Base-by-base conservation (phyloP, 2,888 invertebrate genomes). In the Archips crataeganus region DNA sequence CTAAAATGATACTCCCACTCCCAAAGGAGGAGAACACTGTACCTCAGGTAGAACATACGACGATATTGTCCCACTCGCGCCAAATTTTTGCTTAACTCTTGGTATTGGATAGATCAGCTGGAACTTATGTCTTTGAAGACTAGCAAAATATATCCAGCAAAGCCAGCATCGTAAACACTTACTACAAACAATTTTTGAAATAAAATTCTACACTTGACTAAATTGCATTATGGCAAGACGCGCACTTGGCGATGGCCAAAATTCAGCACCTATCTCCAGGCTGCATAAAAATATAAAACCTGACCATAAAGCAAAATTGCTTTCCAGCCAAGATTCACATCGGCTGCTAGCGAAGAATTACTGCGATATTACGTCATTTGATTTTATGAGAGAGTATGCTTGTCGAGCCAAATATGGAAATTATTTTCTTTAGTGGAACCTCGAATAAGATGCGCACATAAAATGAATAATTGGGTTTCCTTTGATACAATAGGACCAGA, bases 401-500 rank as follows among this genome's bases (percentile, higher is more conserved):
- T 62, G 62, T 57, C 57, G 57, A 63, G 62, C 62, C 47, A 63
- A 63, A 45, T 45, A 15, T 45, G 62, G 32, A 39, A 63, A 63
- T 45, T 15, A 47, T 23, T 47, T 45, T 57, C 15, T 2, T n/a
- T 45, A 63, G 32, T 11, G 23, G 45, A 63, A 63, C 13, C 23
- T 11, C 10, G 11, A 63, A 45, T 45, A 8, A 11, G 11, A 47
- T 63, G 4, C 9, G 15, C 39, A 45, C 23, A 63, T 45, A 47
- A 45, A 23, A 42, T 62, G 23, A 39, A 62, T 63, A 45, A 57
- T 32, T 32, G 32, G 32, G 11, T 10, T 11, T 11, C 11, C 51
- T 23, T 15, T 0, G 15, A 8, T 54, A 9, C 9, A 8, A n/a
- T 9, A 2, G 54, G 23, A 54, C 5, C 5, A 49, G 47, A 3